Base-by-base conservation (phyloP, 1,140 invertebrate species). In the Eumaeus atala region DNA sequence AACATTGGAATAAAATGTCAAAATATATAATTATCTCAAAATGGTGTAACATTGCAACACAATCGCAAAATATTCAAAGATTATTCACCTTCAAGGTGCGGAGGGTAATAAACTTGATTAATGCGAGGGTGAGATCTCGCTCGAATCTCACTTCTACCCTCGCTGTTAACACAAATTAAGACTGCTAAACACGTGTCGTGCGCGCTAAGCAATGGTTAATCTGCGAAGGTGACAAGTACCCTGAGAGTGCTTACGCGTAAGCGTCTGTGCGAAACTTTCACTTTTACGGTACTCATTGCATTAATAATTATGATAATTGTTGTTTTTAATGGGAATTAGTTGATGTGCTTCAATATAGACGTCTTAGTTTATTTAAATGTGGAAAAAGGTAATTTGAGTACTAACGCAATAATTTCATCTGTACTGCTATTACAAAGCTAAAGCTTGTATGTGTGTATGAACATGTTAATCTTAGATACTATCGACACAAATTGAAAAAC, bases 171-270 rank as follows among this genome's bases (percentile, higher is more conserved):
- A 58, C 56, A 60, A 60, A 66, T 72, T 69, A 67, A 69, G 61
- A 67, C 67, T 58, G 61, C 61, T 51, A 59, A 65, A 71, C 71
- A 71, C 69, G 71, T 64, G 69, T 70, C 37, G 54, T 34, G 50
- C 14, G 55, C 18, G 38, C 40, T 16, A 16, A 44, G 40, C 40
- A 9, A 16, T 44, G 40, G 14, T 44, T 44, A 44, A 51, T 62
- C 60, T 61, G 58, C 34, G 44, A 59, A 40, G 16, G 40, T 58
- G 56, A 59, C 60, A 56, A 55, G 59, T 72, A 64, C 68, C 70
- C 64, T 60, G 53, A 38, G 55, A 63, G 47, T 36, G 38, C 48
- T 28, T 38, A 17, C 28, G 36, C 16, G 56, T 48, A 38, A 48
- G n/a, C 10, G 36, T 18, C 40, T 2, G 21, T 28, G 6, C 6